Evolutionary conservation across 2,888 invertebrate genomes (phyloP).

Genomic region (Hymenopus coronatus): DNA sequence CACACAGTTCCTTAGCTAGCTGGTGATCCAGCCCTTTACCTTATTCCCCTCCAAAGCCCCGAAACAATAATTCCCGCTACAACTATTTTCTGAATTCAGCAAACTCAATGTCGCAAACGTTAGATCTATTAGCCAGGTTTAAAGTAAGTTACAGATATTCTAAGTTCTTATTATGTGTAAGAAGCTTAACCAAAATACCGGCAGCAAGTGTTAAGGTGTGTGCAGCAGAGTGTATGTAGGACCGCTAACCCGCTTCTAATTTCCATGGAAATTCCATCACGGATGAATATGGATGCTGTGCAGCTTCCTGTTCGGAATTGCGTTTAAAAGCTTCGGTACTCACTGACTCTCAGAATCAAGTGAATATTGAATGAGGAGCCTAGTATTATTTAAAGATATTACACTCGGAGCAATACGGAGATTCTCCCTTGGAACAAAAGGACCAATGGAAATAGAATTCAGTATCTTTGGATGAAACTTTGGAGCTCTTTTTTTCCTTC

Average conservation of each 20-base stretch:
- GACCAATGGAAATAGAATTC: background rate
- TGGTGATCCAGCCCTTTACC: no score
- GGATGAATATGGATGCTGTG: constrained; percentile 23
- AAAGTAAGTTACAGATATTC: background rate
- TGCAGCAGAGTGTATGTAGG: background rate
- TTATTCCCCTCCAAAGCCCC: no score
- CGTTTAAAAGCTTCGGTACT: background rate
- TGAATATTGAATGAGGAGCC: background rate
- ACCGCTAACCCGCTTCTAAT: background rate
- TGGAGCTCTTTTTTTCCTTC: background rate
- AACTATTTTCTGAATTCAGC: no score
- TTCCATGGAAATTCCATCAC: constrained; percentile 27
- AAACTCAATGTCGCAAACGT: no score
- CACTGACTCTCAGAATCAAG: background rate
- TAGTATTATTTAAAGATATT: background rate
- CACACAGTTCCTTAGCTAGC: no score
- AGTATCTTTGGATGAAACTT: background rate
- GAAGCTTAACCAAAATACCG: background rate
- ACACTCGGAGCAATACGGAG: background rate
- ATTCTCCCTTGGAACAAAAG: background rate
- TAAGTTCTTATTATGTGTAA: background rate
- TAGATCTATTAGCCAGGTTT: no score
- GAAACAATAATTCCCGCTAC: no score
- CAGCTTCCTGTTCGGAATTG: background rate
- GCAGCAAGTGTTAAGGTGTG: background rate